A percentile compares a stretch with the other conserved stretches of the same genome.
Evolutionary conservation across 2,888 invertebrate species (phyloP).

Genomic region (Holacanthella duospinosa): DNA sequence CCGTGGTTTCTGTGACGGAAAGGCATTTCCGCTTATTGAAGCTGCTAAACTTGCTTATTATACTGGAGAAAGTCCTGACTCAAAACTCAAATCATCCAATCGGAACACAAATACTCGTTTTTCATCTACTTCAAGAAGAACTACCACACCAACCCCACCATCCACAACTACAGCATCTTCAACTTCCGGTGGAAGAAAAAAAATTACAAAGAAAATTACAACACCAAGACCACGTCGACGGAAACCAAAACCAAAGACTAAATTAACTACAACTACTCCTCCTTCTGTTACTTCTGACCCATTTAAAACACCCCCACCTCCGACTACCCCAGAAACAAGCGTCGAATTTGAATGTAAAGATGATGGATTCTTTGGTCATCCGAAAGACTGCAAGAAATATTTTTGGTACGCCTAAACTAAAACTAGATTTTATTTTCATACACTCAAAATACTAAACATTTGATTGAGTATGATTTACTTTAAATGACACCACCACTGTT

Average conservation of each 20-base stretch:
- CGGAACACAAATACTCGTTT: slow-evolving; percentile 17
- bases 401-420: slow-evolving; percentile 54
- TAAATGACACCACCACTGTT: no score
- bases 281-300: slow-evolving; percentile 35
- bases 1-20: slow-evolving; percentile 74
- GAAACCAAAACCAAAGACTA: slow-evolving; percentile 43
- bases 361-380: slow-evolving; percentile 85
- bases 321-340: slow-evolving; percentile 66
- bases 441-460: neutral
- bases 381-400: slow-evolving; percentile 85
- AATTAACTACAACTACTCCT: slow-evolving; percentile 45
- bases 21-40: slow-evolving; percentile 81
- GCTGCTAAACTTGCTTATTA: slow-evolving; percentile 55
- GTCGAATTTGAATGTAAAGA: slow-evolving; percentile 78
- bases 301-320: slow-evolving; percentile 61
- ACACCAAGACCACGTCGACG: slow-evolving; percentile 28
- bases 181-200: slow-evolving; percentile 21
- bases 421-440: neutral
- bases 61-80: slow-evolving; percentile 23
- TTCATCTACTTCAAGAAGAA: slow-evolving; percentile 9
- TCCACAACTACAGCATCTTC: slow-evolving; percentile 37
- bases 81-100: slow-evolving; percentile 7
- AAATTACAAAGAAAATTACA: slow-evolving; percentile 23
- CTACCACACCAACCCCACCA: slow-evolving; percentile 37
- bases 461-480: no score